A percentile compares a stretch with the other conserved stretches of the same genome.
phyloP scores from a whole-genome alignment of 2,888 invertebrate species.

The Andrena marginata region DNA sequence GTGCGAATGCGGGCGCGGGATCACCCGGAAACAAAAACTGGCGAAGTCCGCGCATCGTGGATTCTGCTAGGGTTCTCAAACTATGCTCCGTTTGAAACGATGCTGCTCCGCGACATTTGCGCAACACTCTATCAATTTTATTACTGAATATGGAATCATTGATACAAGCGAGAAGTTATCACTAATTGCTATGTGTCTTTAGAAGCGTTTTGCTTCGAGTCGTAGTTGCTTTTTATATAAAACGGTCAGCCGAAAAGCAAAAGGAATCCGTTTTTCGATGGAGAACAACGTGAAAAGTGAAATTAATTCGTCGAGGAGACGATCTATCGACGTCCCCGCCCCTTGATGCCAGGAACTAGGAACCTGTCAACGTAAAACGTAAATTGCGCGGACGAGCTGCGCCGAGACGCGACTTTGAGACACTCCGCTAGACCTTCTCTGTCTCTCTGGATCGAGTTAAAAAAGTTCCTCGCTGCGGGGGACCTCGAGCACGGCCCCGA shows the following conservation, averaged over 20 bases:
- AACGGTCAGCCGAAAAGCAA: slow-evolving; percentile 36
- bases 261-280: slow-evolving; percentile 27
- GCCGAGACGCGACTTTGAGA: slow-evolving; percentile 66
- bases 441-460: slow-evolving; percentile 60
- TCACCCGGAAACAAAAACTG: slow-evolving; percentile 1
- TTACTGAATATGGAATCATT: too few relatives aligned
- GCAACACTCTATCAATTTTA: too few relatives aligned
- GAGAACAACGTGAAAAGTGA: slow-evolving; percentile 19
- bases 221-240: not conserved
- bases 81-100: not conserved
- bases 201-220: not conserved
- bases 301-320: slow-evolving; percentile 50
- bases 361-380: slow-evolving; percentile 33
- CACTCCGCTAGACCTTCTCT: slow-evolving; percentile 44
- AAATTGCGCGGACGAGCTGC: slow-evolving; percentile 35
- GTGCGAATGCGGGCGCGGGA: slow-evolving; percentile 13
- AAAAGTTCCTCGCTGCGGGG: slow-evolving; percentile 72
- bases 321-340: slow-evolving; percentile 42
- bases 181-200: not conserved
- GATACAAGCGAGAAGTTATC: not conserved
- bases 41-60: not conserved
- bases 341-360: slow-evolving; percentile 9
- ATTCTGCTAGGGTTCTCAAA: not conserved
- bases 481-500: slow-evolving; percentile 69
- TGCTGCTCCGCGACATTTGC: not conserved